Conservation (phyloP, 2,797 vertebrate genomes). For the Tokudaia muenninki region DNA sequence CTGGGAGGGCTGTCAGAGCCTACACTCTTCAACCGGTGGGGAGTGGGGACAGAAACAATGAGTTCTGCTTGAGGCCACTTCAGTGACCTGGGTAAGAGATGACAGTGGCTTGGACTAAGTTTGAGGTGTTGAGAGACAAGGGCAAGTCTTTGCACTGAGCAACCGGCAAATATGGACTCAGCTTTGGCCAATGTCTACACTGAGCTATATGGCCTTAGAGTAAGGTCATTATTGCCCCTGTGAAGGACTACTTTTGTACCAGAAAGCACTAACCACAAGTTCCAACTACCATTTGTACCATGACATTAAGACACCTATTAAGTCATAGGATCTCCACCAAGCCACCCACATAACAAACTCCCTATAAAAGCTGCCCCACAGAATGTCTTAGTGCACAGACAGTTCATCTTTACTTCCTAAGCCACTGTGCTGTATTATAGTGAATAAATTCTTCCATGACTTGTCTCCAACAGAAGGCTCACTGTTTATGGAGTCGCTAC, state of each 20-base stretch:
- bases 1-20: not conserved
- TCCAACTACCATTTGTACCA: not conserved
- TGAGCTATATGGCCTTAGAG: not conserved
- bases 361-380: not conserved
- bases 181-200: not conserved
- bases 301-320: not conserved
- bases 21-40: not conserved
- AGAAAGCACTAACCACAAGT: not conserved
- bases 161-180: not conserved
- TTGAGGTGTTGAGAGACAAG: not conserved
- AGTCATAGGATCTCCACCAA: not conserved
- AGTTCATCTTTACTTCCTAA: not conserved
- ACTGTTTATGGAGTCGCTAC: not conserved
- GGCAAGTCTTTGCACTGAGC: not conserved
- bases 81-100: not conserved
- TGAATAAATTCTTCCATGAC: not conserved
- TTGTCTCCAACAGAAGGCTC: not conserved
- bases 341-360: too few species aligned
- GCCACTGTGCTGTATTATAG: not conserved
- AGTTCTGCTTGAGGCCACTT: not conserved
- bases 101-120: not conserved
- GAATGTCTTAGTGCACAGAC: not conserved
- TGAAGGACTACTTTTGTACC: not conserved
- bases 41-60: not conserved
- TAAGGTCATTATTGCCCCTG: not conserved